Conservation (phyloP, 2,113 vertebrate species). For the Tupaia chinensis region DNA sequence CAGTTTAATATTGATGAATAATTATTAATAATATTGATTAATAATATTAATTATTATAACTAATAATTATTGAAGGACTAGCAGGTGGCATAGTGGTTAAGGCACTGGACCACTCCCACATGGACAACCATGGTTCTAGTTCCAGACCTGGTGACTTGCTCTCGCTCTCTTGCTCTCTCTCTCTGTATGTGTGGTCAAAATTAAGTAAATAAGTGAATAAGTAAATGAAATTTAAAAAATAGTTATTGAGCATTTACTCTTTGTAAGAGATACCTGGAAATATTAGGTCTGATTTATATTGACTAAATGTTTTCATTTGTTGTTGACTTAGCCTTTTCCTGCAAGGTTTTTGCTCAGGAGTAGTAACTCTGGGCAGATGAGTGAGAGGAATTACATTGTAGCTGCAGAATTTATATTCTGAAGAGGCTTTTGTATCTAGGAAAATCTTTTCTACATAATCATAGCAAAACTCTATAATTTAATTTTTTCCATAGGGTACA, state of each 20-base stretch:
- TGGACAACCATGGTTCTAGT: no score
- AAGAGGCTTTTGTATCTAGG: conserved; percentile 25
- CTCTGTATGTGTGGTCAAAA: no score
- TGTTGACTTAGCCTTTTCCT: conserved; percentile 47
- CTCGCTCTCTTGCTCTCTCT: no score
- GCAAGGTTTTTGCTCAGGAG: conserved; percentile 23
- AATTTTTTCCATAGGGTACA: no score
- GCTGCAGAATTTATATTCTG: not conserved
- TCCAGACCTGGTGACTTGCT: no score
- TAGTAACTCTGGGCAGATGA: conserved; percentile 23
- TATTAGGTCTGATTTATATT: conserved; percentile 35
- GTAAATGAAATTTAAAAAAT: not conserved
- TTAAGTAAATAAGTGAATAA: no score
- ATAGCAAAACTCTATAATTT: conserved; percentile 4
- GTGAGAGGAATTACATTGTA: conserved; percentile 26
- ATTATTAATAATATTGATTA: no score
- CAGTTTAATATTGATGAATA: not conserved
- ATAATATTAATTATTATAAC: no score
- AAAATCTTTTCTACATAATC: conserved; percentile 24
- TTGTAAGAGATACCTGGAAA: not conserved
- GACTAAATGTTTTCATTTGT: conserved; percentile 47
- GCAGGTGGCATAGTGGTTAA: no score
- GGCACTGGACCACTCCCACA: no score
- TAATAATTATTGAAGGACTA: no score
- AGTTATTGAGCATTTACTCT: conserved; percentile 22